A percentile compares a stretch with the other conserved stretches of the same genome.
phyloP scores from a whole-genome alignment of 2,888 invertebrate species.

The Lasioglossum pauxillum region DNA sequence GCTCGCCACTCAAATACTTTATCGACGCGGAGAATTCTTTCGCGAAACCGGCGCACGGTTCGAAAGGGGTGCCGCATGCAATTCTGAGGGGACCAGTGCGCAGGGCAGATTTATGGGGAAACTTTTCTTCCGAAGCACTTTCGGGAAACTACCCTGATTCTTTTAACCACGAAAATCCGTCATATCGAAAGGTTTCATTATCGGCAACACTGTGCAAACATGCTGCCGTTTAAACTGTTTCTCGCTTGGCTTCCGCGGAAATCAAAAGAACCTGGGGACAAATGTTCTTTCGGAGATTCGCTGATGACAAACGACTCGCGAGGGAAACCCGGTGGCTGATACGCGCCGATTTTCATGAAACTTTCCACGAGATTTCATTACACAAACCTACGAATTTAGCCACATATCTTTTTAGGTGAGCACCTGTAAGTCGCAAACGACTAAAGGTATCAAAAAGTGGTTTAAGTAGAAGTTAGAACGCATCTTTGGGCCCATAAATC shows the following conservation, averaged over 20 bases:
- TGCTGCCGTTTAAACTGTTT: constrained; percentile 32
- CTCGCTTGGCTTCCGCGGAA: not conserved
- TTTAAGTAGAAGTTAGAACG: too few species aligned
- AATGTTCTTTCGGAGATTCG: not conserved
- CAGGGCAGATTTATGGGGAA: constrained; percentile 55
- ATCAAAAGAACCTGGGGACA: not conserved
- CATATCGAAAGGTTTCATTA: constrained; percentile 50
- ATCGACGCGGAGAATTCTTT: constrained; percentile 21
- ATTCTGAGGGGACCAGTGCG: constrained; percentile 40
- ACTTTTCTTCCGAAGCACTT: constrained; percentile 52
- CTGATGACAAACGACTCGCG: not conserved
- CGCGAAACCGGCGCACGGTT: constrained; percentile 6
- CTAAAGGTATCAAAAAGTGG: too few species aligned
- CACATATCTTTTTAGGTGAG: too few species aligned
- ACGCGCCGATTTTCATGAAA: too few species aligned
- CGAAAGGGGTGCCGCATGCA: constrained; percentile 20
- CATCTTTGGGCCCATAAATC: too few species aligned
- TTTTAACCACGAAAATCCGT: constrained; percentile 48
- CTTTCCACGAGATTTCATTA: too few species aligned
- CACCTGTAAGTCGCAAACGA: too few species aligned
- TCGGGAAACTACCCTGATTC: constrained; percentile 47
- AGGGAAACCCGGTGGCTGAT: too few species aligned
- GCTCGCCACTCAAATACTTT: constrained; percentile 32
- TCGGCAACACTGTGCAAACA: constrained; percentile 23
- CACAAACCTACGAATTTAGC: too few species aligned